These are phyloP conservation scores for Hippolais icterina DNA, from an alignment of 2,113 vertebrate genomes.

Conservation along the genomic window DNA sequence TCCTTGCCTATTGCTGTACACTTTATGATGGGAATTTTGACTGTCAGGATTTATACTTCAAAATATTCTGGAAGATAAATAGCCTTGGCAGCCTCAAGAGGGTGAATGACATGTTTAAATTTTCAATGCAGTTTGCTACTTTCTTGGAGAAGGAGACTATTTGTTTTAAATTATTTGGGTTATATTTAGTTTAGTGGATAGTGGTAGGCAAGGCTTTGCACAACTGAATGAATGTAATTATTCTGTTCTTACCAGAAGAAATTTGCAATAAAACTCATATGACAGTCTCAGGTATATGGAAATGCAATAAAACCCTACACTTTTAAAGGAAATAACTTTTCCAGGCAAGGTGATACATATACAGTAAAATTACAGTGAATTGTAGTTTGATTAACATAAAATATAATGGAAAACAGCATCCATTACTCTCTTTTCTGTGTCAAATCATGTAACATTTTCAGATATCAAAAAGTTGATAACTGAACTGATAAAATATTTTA, in stretches of 20 bases:
- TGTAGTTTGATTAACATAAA: not conserved
- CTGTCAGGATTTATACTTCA: not conserved
- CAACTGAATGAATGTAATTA: not conserved
- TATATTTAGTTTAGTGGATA: not conserved
- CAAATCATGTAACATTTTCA: not conserved
- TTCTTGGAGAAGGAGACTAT: not conserved
- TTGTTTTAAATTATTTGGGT: not conserved
- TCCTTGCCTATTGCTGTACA: not conserved
- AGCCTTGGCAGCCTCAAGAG: not conserved
- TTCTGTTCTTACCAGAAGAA: not conserved
- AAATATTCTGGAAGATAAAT: not conserved
- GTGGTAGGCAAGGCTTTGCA: not conserved
- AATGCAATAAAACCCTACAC: not conserved
- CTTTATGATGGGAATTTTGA: not conserved
- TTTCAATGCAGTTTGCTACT: not conserved
- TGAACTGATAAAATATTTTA: not conserved
- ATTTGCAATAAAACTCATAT: not conserved
- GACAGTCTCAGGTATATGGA: not conserved
- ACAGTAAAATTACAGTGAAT: not conserved
- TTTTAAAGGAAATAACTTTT: not conserved
- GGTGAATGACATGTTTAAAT: not conserved
- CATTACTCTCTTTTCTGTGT: not conserved
- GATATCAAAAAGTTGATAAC: not conserved
- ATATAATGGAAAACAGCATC: not conserved
- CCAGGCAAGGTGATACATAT: not conserved